Evolutionary conservation across 2,113 vertebrate genomes (phyloP).

Genomic region (Psophia crepitans): DNA sequence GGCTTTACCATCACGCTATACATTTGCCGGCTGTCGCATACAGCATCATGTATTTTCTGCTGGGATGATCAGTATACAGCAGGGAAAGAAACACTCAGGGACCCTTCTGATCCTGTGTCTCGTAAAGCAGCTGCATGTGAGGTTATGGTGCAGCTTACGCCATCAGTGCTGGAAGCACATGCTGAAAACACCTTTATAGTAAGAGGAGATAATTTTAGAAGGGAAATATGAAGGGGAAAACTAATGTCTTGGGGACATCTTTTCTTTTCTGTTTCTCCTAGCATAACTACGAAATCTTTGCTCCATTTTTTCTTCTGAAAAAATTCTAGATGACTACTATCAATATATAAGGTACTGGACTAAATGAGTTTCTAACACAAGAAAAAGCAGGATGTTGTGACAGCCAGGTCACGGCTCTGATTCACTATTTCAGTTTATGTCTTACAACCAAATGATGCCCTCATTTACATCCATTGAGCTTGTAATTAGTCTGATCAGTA

Average conservation of each 20-base stretch:
- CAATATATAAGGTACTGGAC: background rate
- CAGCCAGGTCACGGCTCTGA: background rate
- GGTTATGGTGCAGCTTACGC: background rate
- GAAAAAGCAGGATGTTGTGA: background rate
- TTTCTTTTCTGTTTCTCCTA: background rate
- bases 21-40: conserved; percentile 17
- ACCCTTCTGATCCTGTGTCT: background rate
- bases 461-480: background rate
- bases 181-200: background rate
- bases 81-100: background rate
- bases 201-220: background rate
- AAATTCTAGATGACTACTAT: background rate
- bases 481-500: background rate
- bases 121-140: background rate
- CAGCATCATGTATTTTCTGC: conserved; percentile 34
- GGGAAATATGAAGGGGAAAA: background rate
- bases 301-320: background rate
- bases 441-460: background rate
- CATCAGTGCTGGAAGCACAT: background rate
- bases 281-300: background rate
- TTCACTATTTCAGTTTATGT: background rate
- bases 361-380: background rate
- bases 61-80: background rate
- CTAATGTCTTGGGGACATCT: background rate
- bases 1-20: conserved; percentile 40